phyloP scores from a whole-genome alignment of 2,888 invertebrate species.

The Sarcophaga variegata region DNA sequence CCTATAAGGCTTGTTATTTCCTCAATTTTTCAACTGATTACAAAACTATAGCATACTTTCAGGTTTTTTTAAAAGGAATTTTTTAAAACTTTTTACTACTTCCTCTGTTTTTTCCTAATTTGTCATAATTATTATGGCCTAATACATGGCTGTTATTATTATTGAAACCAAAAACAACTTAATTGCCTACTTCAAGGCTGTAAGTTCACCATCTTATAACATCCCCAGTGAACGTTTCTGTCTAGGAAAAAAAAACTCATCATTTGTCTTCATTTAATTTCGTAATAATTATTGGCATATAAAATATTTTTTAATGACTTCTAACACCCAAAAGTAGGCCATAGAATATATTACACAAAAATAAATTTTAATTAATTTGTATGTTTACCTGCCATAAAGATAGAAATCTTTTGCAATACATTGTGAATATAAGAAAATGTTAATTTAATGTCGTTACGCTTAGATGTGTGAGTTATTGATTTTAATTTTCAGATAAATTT shows the following conservation, averaged over 20 bases:
- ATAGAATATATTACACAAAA: not conserved
- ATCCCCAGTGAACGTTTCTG: too few relatives aligned
- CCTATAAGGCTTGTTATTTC: too few relatives aligned
- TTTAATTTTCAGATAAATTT: not conserved
- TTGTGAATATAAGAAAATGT: not conserved
- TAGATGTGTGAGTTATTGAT: constrained; percentile 11
- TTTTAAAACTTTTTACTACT: too few relatives aligned
- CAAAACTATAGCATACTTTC: too few relatives aligned
- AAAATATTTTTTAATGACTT: constrained; percentile 25
- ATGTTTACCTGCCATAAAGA: not conserved
- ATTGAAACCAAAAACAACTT: not conserved
- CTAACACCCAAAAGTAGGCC: constrained; percentile 30
- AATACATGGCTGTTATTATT: too few relatives aligned
- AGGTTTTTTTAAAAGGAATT: too few relatives aligned
- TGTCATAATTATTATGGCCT: too few relatives aligned
- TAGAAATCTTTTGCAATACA: constrained; percentile 37
- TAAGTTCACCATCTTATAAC: not conserved
- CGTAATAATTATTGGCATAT: constrained; percentile 11
- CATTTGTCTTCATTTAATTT: not conserved
- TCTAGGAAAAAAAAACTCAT: not conserved
- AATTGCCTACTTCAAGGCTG: constrained; percentile 17
- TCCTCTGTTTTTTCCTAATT: too few relatives aligned
- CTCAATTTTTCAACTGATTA: too few relatives aligned
- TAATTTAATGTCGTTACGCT: not conserved
- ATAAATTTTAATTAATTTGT: constrained; percentile 19